Percentiles rank a stretch among this genome's conserved stretches.
phyloP scores from a whole-genome alignment of 92 coral and sea anemone species.

The Hydrozoanthus gracilis region DNA sequence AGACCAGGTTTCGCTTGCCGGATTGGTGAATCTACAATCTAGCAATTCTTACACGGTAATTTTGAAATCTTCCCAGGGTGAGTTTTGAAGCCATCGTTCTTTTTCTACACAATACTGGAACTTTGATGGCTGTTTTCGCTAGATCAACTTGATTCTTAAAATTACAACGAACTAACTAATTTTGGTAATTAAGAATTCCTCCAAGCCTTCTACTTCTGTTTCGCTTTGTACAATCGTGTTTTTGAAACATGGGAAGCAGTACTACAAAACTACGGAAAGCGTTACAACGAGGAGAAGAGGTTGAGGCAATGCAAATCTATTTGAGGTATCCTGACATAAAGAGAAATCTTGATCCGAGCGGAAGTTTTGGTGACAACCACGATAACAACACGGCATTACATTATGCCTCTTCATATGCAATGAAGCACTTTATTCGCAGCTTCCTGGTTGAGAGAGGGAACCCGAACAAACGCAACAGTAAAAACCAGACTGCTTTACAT shows the following conservation, averaged over 20 bases:
- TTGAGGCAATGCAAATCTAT: conserved; percentile 94
- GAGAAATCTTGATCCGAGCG: conserved; percentile 85
- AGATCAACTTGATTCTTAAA: neutral
- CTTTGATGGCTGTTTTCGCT: neutral
- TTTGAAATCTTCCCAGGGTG: neutral
- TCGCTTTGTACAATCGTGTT: neutral
- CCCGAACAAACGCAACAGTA: conserved; percentile 69
- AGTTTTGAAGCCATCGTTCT: neutral
- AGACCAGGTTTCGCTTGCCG: conserved; percentile 11
- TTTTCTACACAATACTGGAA: neutral
- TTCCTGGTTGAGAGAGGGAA: conserved; percentile 89
- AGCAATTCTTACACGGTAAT: conserved; percentile 16
- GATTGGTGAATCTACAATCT: neutral
- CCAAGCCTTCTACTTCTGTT: neutral
- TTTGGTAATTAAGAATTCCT: neutral
- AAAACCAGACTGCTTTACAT: conserved; percentile 84
- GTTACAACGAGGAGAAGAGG: conserved; percentile 95
- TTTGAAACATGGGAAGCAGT: conserved; percentile 80
- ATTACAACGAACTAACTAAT: neutral
- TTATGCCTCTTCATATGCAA: conserved; percentile 81
- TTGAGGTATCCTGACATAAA: conserved; percentile 89
- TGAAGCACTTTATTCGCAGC: conserved; percentile 90
- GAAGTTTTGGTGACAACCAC: conserved; percentile 87
- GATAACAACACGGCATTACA: conserved; percentile 87
- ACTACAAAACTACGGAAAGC: conserved; percentile 96